Conservation (phyloP, 35 echinoderm and acorn worm genomes). For the Strongylocentrotus purpuratus region DNA sequence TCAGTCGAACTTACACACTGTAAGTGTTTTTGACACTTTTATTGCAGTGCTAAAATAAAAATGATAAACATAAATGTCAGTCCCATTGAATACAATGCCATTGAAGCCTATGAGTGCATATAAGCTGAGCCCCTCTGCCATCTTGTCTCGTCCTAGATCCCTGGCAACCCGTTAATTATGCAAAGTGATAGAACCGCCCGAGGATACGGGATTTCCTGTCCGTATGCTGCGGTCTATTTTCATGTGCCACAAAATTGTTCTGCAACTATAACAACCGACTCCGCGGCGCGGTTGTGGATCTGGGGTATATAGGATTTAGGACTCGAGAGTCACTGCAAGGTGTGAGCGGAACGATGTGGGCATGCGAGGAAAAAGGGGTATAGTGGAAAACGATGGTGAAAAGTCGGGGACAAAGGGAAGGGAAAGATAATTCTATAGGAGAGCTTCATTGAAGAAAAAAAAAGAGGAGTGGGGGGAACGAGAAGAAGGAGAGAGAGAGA, state of each 20-base stretch:
- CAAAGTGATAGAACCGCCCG: not conserved
- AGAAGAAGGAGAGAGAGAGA: not conserved
- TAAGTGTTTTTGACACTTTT: not conserved
- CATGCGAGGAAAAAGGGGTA: not conserved
- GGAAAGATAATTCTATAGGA: not conserved
- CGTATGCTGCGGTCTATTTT: not conserved
- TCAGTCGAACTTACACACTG: not conserved
- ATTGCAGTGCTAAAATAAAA: not conserved
- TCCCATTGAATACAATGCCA: not conserved
- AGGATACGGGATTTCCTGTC: not conserved
- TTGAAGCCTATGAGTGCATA: not conserved
- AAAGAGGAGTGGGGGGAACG: not conserved
- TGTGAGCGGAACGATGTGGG: not conserved
- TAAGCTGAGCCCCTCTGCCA: not conserved
- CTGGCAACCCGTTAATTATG: constrained; percentile 15
- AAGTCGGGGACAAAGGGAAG: not conserved
- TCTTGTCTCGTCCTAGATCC: not conserved
- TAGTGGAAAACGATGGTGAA: too few relatives aligned
- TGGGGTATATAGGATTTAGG: not conserved
- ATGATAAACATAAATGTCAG: not conserved
- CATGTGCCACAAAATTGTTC: not conserved
- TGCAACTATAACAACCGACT: not conserved
- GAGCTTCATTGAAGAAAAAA: not conserved
- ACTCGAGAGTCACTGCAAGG: not conserved
- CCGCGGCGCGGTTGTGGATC: not conserved